phyloP scores from a whole-genome alignment of 2,113 vertebrate genomes.

The Chloropsis hardwickii region DNA sequence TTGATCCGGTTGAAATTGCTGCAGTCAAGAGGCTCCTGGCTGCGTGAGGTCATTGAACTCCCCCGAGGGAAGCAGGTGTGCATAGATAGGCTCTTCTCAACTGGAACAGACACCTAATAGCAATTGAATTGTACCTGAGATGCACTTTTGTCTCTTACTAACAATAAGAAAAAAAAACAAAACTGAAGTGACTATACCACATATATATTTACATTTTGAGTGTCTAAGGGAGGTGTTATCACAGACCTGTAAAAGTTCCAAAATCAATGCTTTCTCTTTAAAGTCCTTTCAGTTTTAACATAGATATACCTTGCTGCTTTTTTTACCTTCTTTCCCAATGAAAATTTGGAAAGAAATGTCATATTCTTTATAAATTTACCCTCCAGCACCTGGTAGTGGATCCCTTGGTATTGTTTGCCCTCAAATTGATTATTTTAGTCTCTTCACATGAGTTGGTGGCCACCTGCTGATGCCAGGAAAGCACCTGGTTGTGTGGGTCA shows the following conservation, averaged over 20 bases:
- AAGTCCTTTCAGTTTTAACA: not conserved
- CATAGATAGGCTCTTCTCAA: not conserved
- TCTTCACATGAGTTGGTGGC: not conserved
- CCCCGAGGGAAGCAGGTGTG: not conserved
- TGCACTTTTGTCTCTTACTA: not conserved
- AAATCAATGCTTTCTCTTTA: not conserved
- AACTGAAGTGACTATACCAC: not conserved
- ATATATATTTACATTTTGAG: not conserved
- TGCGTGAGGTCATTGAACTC: rapidly evolving
- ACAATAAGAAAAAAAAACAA: not conserved
- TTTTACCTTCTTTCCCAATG: not conserved
- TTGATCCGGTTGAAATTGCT: too few species aligned
- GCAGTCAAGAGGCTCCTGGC: not conserved
- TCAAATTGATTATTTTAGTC: not conserved
- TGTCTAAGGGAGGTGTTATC: not conserved
- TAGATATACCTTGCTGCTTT: not conserved
- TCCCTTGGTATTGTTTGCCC: not conserved
- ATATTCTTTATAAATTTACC: not conserved
- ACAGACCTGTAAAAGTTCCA: not conserved
- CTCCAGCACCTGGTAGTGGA: not conserved
- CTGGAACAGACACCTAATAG: not conserved
- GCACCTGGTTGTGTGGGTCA: not conserved
- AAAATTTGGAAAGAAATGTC: not conserved
- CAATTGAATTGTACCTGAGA: not conserved
- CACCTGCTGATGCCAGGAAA: not conserved